Base-by-base conservation (phyloP, 2,888 invertebrate genomes). In the Oxytorus armatus region DNA sequence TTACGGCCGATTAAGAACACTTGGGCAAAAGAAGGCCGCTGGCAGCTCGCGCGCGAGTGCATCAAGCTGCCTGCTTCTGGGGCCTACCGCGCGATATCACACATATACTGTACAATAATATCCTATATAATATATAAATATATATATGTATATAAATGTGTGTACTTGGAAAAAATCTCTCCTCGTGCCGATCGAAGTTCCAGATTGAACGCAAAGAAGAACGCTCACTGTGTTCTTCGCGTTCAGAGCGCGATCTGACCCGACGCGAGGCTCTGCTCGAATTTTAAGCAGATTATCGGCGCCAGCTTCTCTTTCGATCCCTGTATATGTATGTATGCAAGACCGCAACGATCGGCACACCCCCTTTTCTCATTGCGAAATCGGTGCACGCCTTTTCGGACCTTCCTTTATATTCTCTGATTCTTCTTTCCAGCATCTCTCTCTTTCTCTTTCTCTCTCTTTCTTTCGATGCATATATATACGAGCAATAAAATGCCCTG, bases 1-100 rank as follows among this genome's bases (percentile, higher is more conserved):
- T 91, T 89, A 91, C 90, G 91, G 87, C 90, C 91, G 91, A 92
- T 91, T 91, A 91, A 91, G 89, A 90, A 87, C 86, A 88, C 87
- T 86, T 85, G 79, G 74, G 81, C 78, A 77, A 72, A 70, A 83
- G 82, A 81, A 83, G 65, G 80, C 82, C 77, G 78, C 82, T 77
- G 77, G 80, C 80, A 77, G 73, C 82, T 74, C 78, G 78, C 78
- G 78, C 78, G 66, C 72, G 66, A 77, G 72, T 72, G 66, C 49
- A 77, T 77, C 77, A 59, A 51, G 59, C 66, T 65, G 63, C 29
- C 63, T 63, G 63, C 59, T 63, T 42, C 63, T 73, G 61, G 39
- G 53, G 69, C 76, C 53, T 69, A 68, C 76, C 76, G 69, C 76
- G 69, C 76, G 33, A 47, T 11, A 65, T 39, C 29, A n/a, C 36